Conservation (phyloP, 2,113 vertebrate species). For the human (Homo sapiens) region DNA sequence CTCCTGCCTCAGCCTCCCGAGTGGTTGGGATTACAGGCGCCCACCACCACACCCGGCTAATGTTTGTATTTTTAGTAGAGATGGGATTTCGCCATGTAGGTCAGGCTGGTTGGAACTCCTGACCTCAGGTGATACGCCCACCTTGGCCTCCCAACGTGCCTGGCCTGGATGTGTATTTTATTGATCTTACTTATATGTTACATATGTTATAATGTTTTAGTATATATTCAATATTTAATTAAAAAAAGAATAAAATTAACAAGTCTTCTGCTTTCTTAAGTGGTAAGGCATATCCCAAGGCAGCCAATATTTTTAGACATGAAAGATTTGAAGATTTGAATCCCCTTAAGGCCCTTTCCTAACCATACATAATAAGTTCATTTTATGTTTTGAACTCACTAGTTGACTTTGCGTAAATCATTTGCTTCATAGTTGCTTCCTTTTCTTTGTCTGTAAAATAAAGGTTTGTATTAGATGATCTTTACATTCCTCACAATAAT, state of each 20-base stretch:
- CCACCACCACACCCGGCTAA: too few relatives aligned
- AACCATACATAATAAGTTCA: neutral
- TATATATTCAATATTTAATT: neutral
- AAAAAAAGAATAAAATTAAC: neutral
- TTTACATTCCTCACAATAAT: neutral
- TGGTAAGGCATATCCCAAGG: neutral
- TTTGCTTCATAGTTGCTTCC: neutral
- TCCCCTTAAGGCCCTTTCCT: neutral
- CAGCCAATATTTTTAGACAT: neutral
- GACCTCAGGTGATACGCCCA: too few relatives aligned
- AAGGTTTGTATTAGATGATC: neutral
- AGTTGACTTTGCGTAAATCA: neutral
- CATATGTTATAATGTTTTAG: neutral
- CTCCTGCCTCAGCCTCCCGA: too few relatives aligned
- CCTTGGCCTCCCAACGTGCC: too few relatives aligned
- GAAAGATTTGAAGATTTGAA: neutral
- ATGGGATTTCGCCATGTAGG: too few relatives aligned
- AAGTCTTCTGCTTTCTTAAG: neutral
- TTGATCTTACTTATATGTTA: neutral
- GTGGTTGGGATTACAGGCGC: too few relatives aligned
- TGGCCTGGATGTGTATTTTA: neutral
- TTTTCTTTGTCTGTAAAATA: neutral
- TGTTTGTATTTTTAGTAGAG: too few relatives aligned
- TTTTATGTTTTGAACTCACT: slow-evolving; percentile 15
- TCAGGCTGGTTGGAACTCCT: too few relatives aligned